phyloP scores from a whole-genome alignment of 2,113 vertebrate species.

The Felis catus region DNA sequence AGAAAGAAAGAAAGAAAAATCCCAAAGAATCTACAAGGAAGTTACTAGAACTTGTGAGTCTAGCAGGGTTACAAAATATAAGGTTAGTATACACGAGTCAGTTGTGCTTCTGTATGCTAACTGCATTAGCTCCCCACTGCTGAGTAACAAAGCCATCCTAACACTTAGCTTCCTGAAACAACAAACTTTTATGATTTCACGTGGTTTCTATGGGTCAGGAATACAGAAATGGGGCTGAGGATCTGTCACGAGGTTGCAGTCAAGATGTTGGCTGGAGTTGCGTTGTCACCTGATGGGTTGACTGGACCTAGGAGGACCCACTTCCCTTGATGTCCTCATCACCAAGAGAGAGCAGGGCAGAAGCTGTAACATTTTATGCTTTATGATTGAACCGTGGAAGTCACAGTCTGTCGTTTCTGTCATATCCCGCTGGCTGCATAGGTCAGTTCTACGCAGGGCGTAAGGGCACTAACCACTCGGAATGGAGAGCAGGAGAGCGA shows the following conservation, averaged over 20 bases:
- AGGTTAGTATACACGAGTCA: background rate
- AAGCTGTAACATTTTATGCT: background rate
- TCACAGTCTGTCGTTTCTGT: background rate
- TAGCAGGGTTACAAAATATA: background rate
- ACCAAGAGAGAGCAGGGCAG: background rate
- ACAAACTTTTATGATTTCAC: background rate
- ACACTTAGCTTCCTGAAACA: background rate
- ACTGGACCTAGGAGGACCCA: background rate
- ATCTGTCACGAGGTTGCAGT: background rate
- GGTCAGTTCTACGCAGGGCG: background rate
- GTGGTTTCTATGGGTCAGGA: background rate
- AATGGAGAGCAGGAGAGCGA: background rate
- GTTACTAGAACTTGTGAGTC: background rate
- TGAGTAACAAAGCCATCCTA: background rate
- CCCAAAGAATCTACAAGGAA: background rate
- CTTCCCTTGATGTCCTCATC: background rate
- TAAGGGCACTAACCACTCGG: background rate
- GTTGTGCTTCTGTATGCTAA: background rate
- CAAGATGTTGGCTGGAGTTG: background rate
- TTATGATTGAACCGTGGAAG: background rate
- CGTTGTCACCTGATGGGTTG: background rate
- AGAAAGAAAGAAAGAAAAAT: too few species aligned
- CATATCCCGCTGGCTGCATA: background rate
- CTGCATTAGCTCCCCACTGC: background rate
- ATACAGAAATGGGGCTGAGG: background rate